Conservation (phyloP, 2,113 vertebrate species). For the Anhinga anhinga region DNA sequence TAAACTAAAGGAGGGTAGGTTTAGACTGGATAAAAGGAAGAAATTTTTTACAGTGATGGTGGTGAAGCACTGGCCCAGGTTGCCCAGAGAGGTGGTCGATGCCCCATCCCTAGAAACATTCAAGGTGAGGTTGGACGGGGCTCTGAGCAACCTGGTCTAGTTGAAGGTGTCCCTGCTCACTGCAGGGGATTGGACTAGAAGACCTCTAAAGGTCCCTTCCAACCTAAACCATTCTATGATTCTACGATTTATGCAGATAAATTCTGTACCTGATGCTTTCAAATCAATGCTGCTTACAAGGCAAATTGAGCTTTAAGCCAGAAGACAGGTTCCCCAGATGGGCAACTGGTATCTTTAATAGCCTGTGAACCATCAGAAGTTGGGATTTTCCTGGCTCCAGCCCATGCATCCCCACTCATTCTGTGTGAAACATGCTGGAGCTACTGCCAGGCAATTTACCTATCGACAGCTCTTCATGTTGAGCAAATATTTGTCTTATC, state of each 20-base stretch:
- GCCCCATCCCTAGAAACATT: too few species aligned
- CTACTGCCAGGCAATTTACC: background rate
- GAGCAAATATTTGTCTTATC: constrained; percentile 14
- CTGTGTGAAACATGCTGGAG: background rate
- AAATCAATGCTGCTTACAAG: background rate
- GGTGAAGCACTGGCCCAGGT: too few species aligned
- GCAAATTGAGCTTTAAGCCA: background rate
- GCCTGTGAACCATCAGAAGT: background rate
- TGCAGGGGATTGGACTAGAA: too few species aligned
- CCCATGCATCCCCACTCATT: accelerated
- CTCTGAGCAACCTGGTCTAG: too few species aligned
- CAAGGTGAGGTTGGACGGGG: too few species aligned
- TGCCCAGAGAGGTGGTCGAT: too few species aligned
- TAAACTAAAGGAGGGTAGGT: too few species aligned
- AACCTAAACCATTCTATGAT: too few species aligned
- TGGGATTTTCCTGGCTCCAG: background rate
- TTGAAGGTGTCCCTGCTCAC: too few species aligned
- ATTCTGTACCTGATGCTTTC: background rate
- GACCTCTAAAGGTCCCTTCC: too few species aligned
- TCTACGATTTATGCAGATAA: background rate
- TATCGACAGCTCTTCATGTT: background rate
- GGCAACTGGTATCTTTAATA: background rate
- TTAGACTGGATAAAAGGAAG: too few species aligned
- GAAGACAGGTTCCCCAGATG: background rate
- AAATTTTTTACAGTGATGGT: too few species aligned